Evolutionary conservation across 2,797 vertebrate genomes (phyloP), one percentile per base, ranked within the genome.

Genomic region (Chelmon rostratus): DNA sequence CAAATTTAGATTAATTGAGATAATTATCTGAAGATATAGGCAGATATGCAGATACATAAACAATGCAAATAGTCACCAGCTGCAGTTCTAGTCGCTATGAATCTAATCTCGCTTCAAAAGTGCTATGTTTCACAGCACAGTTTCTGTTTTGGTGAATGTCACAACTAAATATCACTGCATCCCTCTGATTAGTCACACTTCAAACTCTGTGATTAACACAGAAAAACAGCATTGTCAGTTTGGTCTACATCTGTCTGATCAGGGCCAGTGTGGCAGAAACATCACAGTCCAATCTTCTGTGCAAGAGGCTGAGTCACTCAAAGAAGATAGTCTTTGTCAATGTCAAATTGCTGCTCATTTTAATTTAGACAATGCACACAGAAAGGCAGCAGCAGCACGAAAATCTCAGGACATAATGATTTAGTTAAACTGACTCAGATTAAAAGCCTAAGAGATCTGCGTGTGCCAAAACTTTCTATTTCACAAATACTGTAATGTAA

Each of bases 221-320:
- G 38, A 21, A 18, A 53, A 68, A 25, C 19, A 33, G 35, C 31
- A 9, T 10, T 46, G 23, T 52, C 68, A 49, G 40, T 25, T 56
- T 19, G 33, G 6, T 52, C 44, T n/a, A 12, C 15, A 23, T 68
- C 37, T 67, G 47, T 40, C 47, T 31, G 50, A 70, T 70, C 38
- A 42, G 46, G 35, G 4, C 10, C 40, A 57, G 25, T 8, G 44
- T 31, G 47, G 10, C 3, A 70, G 52, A 71, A 56, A n/a, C 23
- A 57, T 33, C 65, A 42, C 42, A 19, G 19, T 8, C 5, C 8
- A 6, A 21, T 73, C 64, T 16, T 57, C 28, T 52, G 12, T 31
- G 21, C 21, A 63, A 56, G 44, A 68, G 12, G 58, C 19, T 71
- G 78, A 70, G 59, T 66, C 82, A 73, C 61, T 67, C 13, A 37